phyloP scores from a whole-genome alignment of 2,797 vertebrate species.

The Phataginus tricuspis region DNA sequence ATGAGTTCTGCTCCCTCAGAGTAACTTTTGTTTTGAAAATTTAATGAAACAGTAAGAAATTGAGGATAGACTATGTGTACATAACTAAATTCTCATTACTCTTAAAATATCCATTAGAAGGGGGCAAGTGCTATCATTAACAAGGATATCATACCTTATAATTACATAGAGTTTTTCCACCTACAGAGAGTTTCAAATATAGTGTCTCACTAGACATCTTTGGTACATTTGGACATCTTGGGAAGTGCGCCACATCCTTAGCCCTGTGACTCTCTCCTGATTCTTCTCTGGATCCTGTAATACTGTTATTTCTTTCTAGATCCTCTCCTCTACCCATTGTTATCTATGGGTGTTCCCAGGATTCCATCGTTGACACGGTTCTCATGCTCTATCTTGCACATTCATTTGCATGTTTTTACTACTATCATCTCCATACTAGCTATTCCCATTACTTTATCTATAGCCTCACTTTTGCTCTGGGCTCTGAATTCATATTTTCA shows the following conservation, averaged over 20 bases:
- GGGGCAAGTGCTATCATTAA: not conserved
- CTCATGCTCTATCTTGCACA: not conserved
- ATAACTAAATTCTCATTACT: constrained; percentile 44
- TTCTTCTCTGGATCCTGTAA: not conserved
- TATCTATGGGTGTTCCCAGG: not conserved
- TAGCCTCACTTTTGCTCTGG: not conserved
- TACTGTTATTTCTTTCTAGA: not conserved
- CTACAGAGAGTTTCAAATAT: constrained; percentile 18
- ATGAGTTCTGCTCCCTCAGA: not conserved
- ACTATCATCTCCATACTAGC: not conserved
- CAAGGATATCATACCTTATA: not conserved
- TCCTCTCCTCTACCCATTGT: not conserved
- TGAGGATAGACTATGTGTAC: not conserved
- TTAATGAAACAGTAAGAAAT: constrained; percentile 4
- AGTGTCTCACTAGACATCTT: not conserved
- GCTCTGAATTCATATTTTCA: not conserved
- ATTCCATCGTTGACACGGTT: not conserved
- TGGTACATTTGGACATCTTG: not conserved
- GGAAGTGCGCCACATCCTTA: not conserved
- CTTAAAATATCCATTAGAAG: constrained; percentile 50
- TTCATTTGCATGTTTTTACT: not conserved
- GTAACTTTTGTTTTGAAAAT: constrained; percentile 52
- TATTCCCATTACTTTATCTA: not conserved
- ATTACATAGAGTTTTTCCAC: not conserved
- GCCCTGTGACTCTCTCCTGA: not conserved